Conservation (phyloP, 2,113 vertebrate genomes). For the Channa argus region DNA sequence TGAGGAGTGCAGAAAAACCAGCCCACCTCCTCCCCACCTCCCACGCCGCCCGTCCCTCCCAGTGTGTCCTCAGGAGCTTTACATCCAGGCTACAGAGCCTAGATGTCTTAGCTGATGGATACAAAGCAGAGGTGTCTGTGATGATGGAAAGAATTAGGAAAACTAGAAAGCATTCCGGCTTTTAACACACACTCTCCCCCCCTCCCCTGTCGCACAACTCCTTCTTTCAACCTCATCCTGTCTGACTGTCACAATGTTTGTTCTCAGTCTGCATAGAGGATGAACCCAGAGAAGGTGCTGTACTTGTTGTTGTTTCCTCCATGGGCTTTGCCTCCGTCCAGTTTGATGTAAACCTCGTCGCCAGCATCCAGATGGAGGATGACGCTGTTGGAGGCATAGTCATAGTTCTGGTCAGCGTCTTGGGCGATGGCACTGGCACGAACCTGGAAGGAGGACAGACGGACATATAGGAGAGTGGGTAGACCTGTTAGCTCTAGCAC, state of each 20-base stretch:
- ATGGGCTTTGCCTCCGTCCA: conserved; percentile 97
- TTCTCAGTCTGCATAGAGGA: conserved; percentile 96
- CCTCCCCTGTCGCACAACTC: conserved; percentile 41
- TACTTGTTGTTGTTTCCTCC: conserved; percentile 99
- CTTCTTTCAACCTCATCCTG: conserved; percentile 48
- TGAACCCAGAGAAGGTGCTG: conserved; percentile 99
- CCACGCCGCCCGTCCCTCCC: conserved; percentile 53
- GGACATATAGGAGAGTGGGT: conserved; percentile 7
- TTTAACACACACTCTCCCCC: conserved; percentile 57
- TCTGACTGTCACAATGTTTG: conserved; percentile 49
- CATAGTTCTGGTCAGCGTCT: conserved; percentile 98
- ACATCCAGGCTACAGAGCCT: conserved; percentile 62
- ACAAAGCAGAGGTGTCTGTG: conserved; percentile 76
- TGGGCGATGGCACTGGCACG: conserved; percentile 97
- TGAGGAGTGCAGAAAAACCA: conserved; percentile 35
- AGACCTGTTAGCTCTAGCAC: conserved; percentile 4
- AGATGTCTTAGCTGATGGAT: conserved; percentile 66
- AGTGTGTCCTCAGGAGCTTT: conserved; percentile 65
- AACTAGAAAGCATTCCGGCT: conserved; percentile 74
- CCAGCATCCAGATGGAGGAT: conserved; percentile 97
- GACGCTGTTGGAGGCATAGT: conserved; percentile 98
- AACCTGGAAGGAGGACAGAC: conserved; percentile 82
- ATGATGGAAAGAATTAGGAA: conserved; percentile 79
- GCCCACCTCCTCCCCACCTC: conserved; percentile 36
- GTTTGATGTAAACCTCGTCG: conserved; percentile 97